phyloP scores from a whole-genome alignment of 2,113 vertebrate species.

The Alces alces region DNA sequence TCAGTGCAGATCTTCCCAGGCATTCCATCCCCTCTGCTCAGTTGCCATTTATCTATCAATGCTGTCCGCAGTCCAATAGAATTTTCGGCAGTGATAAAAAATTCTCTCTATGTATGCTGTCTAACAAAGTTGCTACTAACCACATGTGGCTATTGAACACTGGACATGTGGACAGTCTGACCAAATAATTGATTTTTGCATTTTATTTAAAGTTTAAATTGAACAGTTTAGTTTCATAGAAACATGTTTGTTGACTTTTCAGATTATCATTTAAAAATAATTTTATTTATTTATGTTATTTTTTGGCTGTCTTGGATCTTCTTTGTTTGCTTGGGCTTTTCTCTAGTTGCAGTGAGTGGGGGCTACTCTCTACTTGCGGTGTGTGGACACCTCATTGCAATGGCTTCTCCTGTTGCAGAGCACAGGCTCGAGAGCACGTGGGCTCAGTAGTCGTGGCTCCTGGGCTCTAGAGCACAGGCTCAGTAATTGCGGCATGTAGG shows the following conservation, averaged over 20 bases:
- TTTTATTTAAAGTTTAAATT: slow-evolving; percentile 21
- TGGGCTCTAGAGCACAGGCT: background rate
- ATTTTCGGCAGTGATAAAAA: background rate
- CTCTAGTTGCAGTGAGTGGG: background rate
- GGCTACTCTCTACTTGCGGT: background rate
- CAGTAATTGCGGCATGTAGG: background rate
- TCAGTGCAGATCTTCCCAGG: background rate
- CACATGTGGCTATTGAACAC: background rate
- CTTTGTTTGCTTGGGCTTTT: background rate
- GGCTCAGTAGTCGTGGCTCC: background rate
- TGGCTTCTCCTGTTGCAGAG: background rate
- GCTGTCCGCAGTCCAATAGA: background rate
- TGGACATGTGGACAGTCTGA: background rate
- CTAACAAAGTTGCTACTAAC: background rate
- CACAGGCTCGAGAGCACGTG: background rate
- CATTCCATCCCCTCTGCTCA: background rate
- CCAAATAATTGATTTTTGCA: background rate
- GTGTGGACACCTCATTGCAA: background rate
- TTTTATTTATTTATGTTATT: background rate
- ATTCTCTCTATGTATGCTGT: background rate
- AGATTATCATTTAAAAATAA: background rate
- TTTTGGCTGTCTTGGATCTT: background rate
- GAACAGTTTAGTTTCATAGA: background rate
- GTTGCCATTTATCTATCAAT: background rate
- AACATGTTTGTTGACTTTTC: background rate